Evolutionary conservation across 2,113 vertebrate genomes (phyloP), one percentile per base, ranked within the genome.

Genomic region (Oreotragus oreotragus): DNA sequence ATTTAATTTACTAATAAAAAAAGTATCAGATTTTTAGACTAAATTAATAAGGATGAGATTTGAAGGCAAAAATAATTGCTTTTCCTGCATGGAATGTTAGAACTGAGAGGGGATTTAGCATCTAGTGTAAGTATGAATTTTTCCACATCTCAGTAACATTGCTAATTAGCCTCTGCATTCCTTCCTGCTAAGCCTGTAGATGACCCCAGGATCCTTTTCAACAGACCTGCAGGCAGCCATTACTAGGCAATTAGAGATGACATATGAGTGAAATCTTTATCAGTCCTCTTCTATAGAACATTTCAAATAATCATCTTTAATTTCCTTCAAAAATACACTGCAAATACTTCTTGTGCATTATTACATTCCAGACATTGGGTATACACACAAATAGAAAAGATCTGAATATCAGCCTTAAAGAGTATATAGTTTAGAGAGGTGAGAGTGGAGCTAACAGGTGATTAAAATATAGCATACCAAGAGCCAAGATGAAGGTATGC

Each of bases 1-100:
- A 45, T 97, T 94, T 93, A 76, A 92, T 97, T 98, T 93, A 84
- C 70, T 96, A 97, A 98, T 96, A 97, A 97, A 98, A 98, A 94
- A 96, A 45, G 80, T 88, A 90, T 89, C 77, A 39, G 88, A 97
- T 96, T 97, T 97, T 98, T 96, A 90, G 76, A 60, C 53, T 95
- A 97, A 96, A 97, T 53, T 76, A 93, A 81, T 60, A 77, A 98
- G 93, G 86, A 95, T 97, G 76, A 98, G 94, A 98, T 96, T 97
- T 89, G 96, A 91, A 98, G 90, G 73, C 87, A 96, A 95, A 98
- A 98, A 96, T 96, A 97, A 93, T 81, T 90, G 96, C 62, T 96
- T 30, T 66, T 97, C 53, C 64, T 95, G 39, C 76, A 53, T 96
- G 81, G 96, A 84, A 19, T 94, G 95, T 77, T 84, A 88, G 64